phyloP scores from a whole-genome alignment of 2,888 invertebrate species.

The Chalcis sispes region DNA sequence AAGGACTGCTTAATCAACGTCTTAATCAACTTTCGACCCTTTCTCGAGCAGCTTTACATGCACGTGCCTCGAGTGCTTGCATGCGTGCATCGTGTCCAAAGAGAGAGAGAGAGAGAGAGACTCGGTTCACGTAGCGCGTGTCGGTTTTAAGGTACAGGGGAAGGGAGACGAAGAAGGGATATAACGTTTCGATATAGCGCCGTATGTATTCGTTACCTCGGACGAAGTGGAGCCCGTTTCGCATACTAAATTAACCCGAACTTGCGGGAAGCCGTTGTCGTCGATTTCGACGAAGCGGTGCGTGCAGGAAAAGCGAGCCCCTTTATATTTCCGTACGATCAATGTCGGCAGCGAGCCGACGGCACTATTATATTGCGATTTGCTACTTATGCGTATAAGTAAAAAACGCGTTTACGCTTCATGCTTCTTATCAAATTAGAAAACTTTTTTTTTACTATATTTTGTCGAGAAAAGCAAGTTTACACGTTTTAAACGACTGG shows the following conservation, averaged over 20 bases:
- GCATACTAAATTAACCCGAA: constrained; percentile 49
- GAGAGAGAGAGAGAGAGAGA: neutral
- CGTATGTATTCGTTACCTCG: constrained; percentile 47
- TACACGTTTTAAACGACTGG: too few species aligned
- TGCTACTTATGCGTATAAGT: too few species aligned
- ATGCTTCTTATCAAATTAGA: too few species aligned
- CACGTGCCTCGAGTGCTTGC: constrained; percentile 7
- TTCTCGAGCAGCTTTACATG: constrained; percentile 1
- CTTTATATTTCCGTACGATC: neutral
- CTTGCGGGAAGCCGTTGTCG: too few species aligned
- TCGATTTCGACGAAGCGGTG: constrained; percentile 32
- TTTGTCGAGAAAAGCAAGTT: too few species aligned
- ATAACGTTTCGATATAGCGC: neutral
- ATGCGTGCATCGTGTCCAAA: neutral
- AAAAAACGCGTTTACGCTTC: too few species aligned
- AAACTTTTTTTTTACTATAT: too few species aligned
- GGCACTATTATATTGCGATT: too few species aligned
- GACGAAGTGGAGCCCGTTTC: constrained; percentile 36
- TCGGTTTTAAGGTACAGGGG: too few species aligned
- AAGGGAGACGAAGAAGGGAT: neutral
- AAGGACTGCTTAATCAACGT: constrained; percentile 25
- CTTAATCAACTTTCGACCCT: constrained; percentile 2
- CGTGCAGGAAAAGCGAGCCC: constrained; percentile 11
- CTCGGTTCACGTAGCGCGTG: too few species aligned
- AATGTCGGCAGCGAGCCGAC: neutral